phyloP scores from a whole-genome alignment of 2,888 invertebrate genomes.

The Ernsta delagoae region DNA sequence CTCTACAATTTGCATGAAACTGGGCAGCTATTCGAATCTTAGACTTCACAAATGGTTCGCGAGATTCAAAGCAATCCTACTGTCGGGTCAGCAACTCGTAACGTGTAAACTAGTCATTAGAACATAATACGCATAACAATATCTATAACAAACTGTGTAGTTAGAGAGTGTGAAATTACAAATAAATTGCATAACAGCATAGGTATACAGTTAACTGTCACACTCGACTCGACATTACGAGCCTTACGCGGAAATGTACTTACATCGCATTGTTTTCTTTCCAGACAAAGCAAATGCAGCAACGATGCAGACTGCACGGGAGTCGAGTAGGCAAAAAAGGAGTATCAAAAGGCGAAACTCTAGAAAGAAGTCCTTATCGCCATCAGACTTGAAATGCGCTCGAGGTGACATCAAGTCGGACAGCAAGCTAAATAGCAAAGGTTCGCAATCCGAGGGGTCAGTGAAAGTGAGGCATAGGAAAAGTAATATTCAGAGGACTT shows the following conservation, averaged over 20 bases:
- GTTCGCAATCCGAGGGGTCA: slow-evolving; percentile 78
- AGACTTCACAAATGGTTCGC: too few species aligned
- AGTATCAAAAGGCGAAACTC: slow-evolving; percentile 79
- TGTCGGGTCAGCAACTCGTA: too few species aligned
- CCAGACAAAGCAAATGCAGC: slow-evolving; percentile 70
- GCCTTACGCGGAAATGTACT: slow-evolving; percentile 33
- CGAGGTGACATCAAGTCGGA: slow-evolving; percentile 68
- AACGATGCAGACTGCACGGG: slow-evolving; percentile 78
- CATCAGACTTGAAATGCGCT: slow-evolving; percentile 73
- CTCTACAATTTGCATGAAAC: too few species aligned
- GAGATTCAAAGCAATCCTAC: too few species aligned
- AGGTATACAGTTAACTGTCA: slow-evolving; percentile 27
- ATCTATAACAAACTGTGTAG: background rate
- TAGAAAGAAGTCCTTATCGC: slow-evolving; percentile 80
- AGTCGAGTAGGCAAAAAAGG: slow-evolving; percentile 76
- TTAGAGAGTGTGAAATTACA: slow-evolving; percentile 19
- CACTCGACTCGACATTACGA: slow-evolving; percentile 27
- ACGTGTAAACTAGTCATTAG: background rate
- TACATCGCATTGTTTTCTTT: slow-evolving; percentile 49
- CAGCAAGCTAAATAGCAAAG: slow-evolving; percentile 65
- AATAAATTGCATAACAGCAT: slow-evolving; percentile 24
- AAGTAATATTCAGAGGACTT: slow-evolving; percentile 78
- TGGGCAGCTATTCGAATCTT: too few species aligned
- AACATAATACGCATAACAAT: slow-evolving; percentile 2
- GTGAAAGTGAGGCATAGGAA: slow-evolving; percentile 80